A percentile compares a stretch with the other conserved stretches of the same genome.
Conservation (phyloP, 1,140 invertebrate genomes). For the Zaprionus ghesquierei region DNA sequence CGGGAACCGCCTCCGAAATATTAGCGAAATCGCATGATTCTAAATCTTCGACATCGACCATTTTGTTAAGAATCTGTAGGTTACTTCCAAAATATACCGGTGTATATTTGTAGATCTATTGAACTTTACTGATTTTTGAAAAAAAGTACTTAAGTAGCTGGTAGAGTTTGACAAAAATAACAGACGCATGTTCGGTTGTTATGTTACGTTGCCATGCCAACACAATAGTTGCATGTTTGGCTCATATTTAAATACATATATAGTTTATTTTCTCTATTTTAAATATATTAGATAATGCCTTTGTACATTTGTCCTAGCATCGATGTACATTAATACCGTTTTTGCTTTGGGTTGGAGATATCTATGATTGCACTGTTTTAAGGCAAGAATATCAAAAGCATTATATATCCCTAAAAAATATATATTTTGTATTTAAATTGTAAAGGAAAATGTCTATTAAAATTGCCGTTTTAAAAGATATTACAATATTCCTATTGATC, state of each 20-base stretch:
- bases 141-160: background rate
- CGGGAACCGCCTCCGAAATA: conserved; percentile 5
- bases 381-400: too few species aligned
- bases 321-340: too few species aligned
- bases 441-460: too few species aligned
- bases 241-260: background rate
- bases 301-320: too few species aligned
- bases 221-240: background rate
- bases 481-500: too few species aligned
- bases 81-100: conserved; percentile 15
- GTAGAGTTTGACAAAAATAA: conserved; percentile 2
- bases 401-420: too few species aligned
- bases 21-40: conserved; percentile 55
- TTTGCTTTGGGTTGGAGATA: too few species aligned
- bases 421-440: too few species aligned
- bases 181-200: conserved; percentile 11
- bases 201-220: conserved; percentile 4
- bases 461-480: too few species aligned
- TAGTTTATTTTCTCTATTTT: too few species aligned
- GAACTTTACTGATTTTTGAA: background rate
- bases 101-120: background rate
- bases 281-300: too few species aligned
- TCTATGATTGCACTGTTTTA: too few species aligned
- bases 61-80: conserved; percentile 1
- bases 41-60: conserved; percentile 39